These are phyloP conservation scores for Campoletis raptor DNA, from an alignment of 2,888 invertebrate species.

Conservation along the genomic window DNA sequence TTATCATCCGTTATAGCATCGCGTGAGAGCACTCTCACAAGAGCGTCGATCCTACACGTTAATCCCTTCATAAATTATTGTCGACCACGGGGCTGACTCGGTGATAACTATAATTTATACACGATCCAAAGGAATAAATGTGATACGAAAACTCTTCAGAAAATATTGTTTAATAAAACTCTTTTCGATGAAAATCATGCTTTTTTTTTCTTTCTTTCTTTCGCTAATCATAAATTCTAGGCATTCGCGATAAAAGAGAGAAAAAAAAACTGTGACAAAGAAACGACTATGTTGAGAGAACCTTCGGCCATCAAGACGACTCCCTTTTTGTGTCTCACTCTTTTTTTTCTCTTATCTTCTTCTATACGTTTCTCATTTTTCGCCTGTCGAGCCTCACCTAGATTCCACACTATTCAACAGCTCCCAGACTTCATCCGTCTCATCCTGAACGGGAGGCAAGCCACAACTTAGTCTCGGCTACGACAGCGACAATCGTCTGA, in stretches of 20 bases:
- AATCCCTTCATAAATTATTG: slow-evolving; percentile 60
- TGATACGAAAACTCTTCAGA: background rate
- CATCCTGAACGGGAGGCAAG: slow-evolving; percentile 32
- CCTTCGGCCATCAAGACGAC: slow-evolving; percentile 3
- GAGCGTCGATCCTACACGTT: slow-evolving; percentile 34
- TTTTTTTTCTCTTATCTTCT: background rate
- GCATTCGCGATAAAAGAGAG: slow-evolving; percentile 3
- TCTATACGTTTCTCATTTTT: slow-evolving; percentile 31
- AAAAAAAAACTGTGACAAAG: slow-evolving; percentile 7
- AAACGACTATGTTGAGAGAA: slow-evolving; percentile 9
- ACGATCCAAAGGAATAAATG: slow-evolving; percentile 10
- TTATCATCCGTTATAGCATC: slow-evolving; percentile 43
- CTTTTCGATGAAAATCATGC: background rate
- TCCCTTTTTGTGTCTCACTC: slow-evolving; percentile 10
- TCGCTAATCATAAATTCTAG: background rate
- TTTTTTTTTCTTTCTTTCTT: no score
- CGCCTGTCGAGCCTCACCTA: slow-evolving; percentile 42
- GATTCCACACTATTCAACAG: slow-evolving; percentile 39
- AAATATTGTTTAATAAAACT: slow-evolving; percentile 28
- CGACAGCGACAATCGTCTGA: slow-evolving; percentile 5
- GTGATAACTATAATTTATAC: slow-evolving; percentile 36
- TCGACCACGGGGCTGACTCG: slow-evolving; percentile 25
- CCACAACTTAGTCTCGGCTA: slow-evolving; percentile 15
- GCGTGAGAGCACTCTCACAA: slow-evolving; percentile 40
- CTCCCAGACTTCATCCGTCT: slow-evolving; percentile 33